Conservation (phyloP, 64 coral and sea anemone species). For the Pocillopora damicornis region DNA sequence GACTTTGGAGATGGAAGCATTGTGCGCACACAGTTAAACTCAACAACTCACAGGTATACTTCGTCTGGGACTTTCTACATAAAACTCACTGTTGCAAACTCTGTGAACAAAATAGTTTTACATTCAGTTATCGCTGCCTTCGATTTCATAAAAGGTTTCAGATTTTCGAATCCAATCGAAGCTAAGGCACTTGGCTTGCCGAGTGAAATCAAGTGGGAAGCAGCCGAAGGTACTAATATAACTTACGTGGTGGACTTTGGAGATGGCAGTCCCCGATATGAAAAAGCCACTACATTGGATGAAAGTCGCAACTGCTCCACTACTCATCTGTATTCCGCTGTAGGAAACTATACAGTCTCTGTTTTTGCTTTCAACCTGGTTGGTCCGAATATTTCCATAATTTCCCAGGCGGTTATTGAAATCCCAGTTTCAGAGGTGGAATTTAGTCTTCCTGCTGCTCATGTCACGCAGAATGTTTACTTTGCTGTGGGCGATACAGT, state of each 20-base stretch:
- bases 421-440: constrained; percentile 55
- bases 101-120: constrained; percentile 33
- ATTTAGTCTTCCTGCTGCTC: constrained; percentile 46
- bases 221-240: constrained; percentile 62
- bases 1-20: constrained; percentile 69
- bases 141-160: constrained; percentile 52
- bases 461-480: constrained; percentile 67
- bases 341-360: constrained; percentile 84
- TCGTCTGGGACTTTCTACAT: constrained; percentile 44
- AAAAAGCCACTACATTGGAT: not conserved
- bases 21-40: not conserved
- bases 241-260: constrained; percentile 84
- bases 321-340: constrained; percentile 51
- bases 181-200: constrained; percentile 53
- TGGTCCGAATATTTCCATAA: constrained; percentile 74
- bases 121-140: constrained; percentile 24
- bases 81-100: constrained; percentile 71
- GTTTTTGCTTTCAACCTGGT: constrained; percentile 60
- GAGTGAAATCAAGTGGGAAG: constrained; percentile 65
- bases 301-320: constrained; percentile 9
- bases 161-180: constrained; percentile 48
- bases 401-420: constrained; percentile 64
- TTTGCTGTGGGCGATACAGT: constrained; percentile 64
- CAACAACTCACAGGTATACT: constrained; percentile 30
- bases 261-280: constrained; percentile 37